phyloP scores from a whole-genome alignment of 2,113 vertebrate species.

The Felis chaus region DNA sequence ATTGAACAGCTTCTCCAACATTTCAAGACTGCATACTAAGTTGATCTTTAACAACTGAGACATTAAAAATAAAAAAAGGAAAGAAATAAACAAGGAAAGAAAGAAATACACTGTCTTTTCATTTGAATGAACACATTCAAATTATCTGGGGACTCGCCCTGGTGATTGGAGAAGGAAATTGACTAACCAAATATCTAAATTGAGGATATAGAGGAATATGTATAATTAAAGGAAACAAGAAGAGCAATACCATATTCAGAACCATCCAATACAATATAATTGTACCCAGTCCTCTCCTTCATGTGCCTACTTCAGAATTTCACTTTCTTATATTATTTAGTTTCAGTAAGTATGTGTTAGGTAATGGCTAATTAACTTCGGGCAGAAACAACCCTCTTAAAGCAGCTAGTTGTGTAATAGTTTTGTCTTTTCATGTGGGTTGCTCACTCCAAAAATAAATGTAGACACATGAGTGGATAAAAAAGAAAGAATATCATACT shows the following conservation, averaged over 20 bases:
- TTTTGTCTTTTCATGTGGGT: background rate
- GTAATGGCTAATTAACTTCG: constrained; percentile 4
- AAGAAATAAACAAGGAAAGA: background rate
- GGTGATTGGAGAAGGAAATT: constrained; percentile 49
- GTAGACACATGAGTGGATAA: background rate
- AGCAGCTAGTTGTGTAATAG: background rate
- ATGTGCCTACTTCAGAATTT: background rate
- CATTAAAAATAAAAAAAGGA: background rate
- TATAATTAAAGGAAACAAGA: background rate
- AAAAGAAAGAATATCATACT: background rate
- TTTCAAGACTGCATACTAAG: background rate
- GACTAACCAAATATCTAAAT: background rate
- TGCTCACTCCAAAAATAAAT: constrained; percentile 15
- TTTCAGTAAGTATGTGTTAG: background rate
- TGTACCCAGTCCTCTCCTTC: background rate
- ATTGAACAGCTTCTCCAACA: background rate
- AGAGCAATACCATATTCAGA: background rate
- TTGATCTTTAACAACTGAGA: constrained; percentile 20
- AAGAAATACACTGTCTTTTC: background rate
- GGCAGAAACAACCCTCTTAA: background rate
- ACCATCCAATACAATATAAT: background rate
- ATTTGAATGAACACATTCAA: background rate
- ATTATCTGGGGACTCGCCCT: constrained; percentile 32
- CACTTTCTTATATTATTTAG: background rate
- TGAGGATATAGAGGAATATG: background rate